A percentile compares a stretch with the other conserved stretches of the same genome.
Conservation (phyloP, 1,140 invertebrate species). For the Scaptomyza graminum region DNA sequence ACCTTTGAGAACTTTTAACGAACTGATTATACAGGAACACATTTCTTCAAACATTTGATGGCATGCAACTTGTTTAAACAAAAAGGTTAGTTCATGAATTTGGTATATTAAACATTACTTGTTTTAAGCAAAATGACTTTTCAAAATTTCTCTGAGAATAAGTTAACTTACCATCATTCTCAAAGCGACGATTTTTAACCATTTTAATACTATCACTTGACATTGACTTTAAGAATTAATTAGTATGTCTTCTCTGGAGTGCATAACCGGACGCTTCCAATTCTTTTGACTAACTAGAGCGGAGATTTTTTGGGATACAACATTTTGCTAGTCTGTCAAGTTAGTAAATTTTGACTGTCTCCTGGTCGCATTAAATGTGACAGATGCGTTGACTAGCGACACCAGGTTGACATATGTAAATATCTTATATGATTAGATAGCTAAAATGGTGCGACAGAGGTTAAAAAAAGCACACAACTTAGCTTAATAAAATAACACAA, state of each 20-base stretch:
- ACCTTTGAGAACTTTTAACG: background rate
- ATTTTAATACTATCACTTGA: conserved; percentile 29
- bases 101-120: too few relatives aligned
- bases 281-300: conserved; percentile 15
- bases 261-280: conserved; percentile 7
- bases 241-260: background rate
- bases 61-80: too few relatives aligned
- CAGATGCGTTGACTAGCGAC: background rate
- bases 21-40: background rate
- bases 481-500: conserved; percentile 2
- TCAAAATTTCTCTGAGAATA: too few relatives aligned
- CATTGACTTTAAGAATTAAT: background rate
- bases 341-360: conserved; percentile 13
- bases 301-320: background rate
- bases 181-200: conserved; percentile 66
- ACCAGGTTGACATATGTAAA: conserved; percentile 9
- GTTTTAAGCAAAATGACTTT: too few relatives aligned
- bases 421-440: conserved; percentile 30
- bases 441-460: conserved; percentile 8
- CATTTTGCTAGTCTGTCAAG: conserved; percentile 2
- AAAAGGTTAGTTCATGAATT: too few relatives aligned
- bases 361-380: conserved; percentile 9
- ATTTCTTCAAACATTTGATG: background rate
- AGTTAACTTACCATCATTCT: conserved; percentile 56
- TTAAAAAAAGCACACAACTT: background rate